Evolutionary conservation across 2,797 vertebrate species (phyloP).

Genomic region (Melanotaenia boesemani): DNA sequence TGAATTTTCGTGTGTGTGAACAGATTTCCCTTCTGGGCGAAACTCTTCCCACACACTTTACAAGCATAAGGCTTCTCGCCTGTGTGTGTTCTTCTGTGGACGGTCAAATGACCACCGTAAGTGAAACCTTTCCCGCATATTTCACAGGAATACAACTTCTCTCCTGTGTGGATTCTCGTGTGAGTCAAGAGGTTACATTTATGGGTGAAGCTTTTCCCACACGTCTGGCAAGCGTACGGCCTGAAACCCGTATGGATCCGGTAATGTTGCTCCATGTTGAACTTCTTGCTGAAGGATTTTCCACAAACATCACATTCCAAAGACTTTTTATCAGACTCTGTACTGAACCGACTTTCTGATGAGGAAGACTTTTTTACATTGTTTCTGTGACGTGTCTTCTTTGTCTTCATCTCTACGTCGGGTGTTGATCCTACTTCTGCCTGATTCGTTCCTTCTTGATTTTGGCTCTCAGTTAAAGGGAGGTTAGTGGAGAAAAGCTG

Average conservation of each 20-base stretch:
- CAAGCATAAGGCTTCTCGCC: no score
- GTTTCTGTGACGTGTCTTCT: neutral
- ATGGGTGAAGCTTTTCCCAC: neutral
- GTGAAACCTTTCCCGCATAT: neutral
- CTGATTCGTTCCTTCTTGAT: no score
- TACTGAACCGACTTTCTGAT: neutral
- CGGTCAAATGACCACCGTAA: neutral
- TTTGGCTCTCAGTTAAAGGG: no score
- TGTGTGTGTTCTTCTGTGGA: neutral
- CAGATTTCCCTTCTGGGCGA: no score
- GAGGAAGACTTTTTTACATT: rapidly evolving
- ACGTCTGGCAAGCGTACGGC: conserved; percentile 1
- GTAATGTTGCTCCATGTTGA: conserved; percentile 3
- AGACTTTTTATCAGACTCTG: neutral
- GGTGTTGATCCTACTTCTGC: no score
- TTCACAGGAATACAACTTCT: no score
- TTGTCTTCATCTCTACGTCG: neutral
- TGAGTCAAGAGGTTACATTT: no score
- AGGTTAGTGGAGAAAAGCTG: no score
- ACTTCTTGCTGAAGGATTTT: conserved; percentile 2
- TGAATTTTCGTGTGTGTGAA: no score
- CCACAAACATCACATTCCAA: conserved; percentile 6
- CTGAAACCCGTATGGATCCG: neutral
- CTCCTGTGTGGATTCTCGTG: no score
- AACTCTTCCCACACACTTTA: no score